These are phyloP conservation scores for Schizopygopsis pylzovi DNA, from an alignment of 2,797 vertebrate genomes.

Conservation along the genomic window DNA sequence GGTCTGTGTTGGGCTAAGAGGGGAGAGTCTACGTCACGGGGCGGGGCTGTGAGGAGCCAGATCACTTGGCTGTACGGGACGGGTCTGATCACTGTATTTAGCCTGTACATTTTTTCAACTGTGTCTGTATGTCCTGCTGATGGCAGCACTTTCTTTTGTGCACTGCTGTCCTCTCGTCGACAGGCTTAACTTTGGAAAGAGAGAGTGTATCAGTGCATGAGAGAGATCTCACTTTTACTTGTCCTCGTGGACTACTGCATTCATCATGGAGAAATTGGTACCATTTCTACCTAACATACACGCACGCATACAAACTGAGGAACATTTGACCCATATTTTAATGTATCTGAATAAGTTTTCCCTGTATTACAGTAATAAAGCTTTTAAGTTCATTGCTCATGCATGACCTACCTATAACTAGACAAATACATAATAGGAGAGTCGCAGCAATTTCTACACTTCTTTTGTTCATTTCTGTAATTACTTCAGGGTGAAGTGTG, in stretches of 20 bases:
- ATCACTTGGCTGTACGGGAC: not conserved
- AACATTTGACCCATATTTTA: slow-evolving; percentile 8
- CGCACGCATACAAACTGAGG: not conserved
- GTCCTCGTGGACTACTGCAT: not conserved
- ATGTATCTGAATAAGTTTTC: not conserved
- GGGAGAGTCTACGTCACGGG: not conserved
- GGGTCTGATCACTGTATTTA: not conserved
- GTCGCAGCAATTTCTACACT: not conserved
- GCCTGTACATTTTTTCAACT: slow-evolving; percentile 10
- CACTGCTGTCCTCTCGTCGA: slow-evolving; percentile 1
- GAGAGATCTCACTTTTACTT: slow-evolving; percentile 11
- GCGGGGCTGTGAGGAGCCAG: not conserved
- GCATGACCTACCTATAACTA: not conserved
- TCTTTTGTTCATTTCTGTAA: not conserved
- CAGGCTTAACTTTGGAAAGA: slow-evolving; percentile 44
- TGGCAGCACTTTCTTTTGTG: slow-evolving; percentile 57
- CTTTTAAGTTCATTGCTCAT: not conserved
- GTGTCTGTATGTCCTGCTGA: slow-evolving; percentile 48
- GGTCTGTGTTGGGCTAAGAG: not conserved
- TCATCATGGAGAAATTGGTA: not conserved
- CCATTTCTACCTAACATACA: not conserved
- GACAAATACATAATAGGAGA: not conserved
- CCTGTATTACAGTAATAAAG: not conserved
- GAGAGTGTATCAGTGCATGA: slow-evolving; percentile 42
- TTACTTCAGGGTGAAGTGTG: not conserved